Percentiles rank a stretch among this genome's conserved stretches.
Evolutionary conservation across 2,797 vertebrate genomes (phyloP).

Genomic region (Clarias pachynema): DNA sequence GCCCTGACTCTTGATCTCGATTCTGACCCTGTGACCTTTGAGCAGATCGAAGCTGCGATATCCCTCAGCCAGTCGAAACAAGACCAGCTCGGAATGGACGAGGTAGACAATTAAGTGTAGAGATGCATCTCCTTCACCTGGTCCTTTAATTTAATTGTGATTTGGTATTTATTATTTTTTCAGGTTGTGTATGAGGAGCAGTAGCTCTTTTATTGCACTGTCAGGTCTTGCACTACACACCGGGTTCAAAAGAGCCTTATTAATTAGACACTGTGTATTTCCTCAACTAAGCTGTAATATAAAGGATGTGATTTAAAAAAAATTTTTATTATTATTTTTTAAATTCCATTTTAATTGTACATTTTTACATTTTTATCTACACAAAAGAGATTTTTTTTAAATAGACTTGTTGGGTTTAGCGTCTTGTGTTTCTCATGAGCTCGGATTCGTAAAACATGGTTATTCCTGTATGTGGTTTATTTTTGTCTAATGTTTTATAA

Average conservation of each 20-base stretch:
- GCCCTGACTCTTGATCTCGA: constrained; percentile 63
- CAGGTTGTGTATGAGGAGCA: constrained; percentile 44
- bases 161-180: constrained; percentile 41
- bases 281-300: not conserved
- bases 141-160: constrained; percentile 27
- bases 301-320: not conserved
- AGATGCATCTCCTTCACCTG: not conserved
- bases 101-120: constrained; percentile 69
- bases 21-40: constrained; percentile 57
- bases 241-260: not conserved
- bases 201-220: constrained; percentile 63
- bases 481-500: not conserved
- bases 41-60: constrained; percentile 70
- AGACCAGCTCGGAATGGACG: constrained; percentile 68
- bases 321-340: not conserved
- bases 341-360: not conserved
- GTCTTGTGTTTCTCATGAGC: not conserved
- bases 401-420: not conserved
- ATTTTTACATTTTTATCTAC: not conserved
- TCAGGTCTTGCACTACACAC: constrained; percentile 65
- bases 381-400: not conserved
- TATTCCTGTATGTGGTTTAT: not conserved
- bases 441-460: not conserved
- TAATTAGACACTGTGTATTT: not conserved
- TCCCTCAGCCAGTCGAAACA: constrained; percentile 64